Base-by-base conservation (phyloP, 1,140 invertebrate genomes). In the Lepidurus couesii region DNA sequence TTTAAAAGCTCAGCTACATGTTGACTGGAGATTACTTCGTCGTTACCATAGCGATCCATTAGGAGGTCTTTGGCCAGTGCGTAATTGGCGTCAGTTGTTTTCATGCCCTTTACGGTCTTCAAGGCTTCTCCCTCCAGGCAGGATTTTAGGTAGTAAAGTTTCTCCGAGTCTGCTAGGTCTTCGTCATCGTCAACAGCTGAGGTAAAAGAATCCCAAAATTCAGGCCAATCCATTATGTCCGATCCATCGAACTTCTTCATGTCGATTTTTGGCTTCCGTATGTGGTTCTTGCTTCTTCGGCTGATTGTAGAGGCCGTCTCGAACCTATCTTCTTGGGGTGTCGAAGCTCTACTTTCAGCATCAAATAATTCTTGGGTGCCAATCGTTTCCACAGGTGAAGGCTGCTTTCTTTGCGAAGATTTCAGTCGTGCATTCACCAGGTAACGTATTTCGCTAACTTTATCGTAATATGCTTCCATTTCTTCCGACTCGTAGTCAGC, bases 101-200 rank as follows among this genome's bases (percentile, higher is more conserved):
- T 45, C 24, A 76, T 42, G 13, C 42, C 42, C 24, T 47, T 34
- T 45, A 42, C n/a, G 11, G 75, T 53, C 10, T 77, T 44, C 43
- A 77, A 45, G 13, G 75, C 75, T 45, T 77, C 75, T 9, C 1
- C 75, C 24, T 13, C 75, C 42, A 77, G 10, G 1, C 43, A 45
- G 11, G 34, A n/a, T 77, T 77, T 77, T 10, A 77, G 11, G 16
- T 77, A 77, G 7, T 44, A 45, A 7, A 76, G 47, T 24, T 77
- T 77, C 43, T 77, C 75, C 75, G 75, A 76, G 42, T 44, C 42
- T 4, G 2, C 47, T 44, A 77, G 44, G 9, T 76, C 75, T 26
- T 76, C 75, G 26, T 77, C 75, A 3, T 77, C 43, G 13, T 44
- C 75, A 11, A 77, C 75, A 45, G 75, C 42, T 10, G 75, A 77